These are phyloP conservation scores for Melikaiella ostensackeni DNA, from an alignment of 2,888 invertebrate species.

Conservation along the genomic window DNA sequence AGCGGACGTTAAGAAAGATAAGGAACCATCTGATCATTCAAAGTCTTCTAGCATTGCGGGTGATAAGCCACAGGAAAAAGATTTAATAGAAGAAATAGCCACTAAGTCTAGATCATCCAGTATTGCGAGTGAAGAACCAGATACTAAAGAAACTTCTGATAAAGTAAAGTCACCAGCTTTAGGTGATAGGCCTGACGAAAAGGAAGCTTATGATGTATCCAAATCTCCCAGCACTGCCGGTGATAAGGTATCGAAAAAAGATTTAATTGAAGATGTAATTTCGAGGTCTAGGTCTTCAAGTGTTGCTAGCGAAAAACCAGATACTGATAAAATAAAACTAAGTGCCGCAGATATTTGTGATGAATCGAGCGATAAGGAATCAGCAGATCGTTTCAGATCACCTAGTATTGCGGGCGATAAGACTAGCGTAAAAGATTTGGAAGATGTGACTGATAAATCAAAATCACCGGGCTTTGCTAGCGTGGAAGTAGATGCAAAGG, in stretches of 20 bases:
- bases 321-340: too few relatives aligned
- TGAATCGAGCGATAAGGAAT: too few relatives aligned
- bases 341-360: too few relatives aligned
- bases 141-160: neutral
- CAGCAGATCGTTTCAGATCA: conserved; percentile 40
- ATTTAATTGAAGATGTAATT: neutral
- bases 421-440: neutral
- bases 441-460: conserved; percentile 40
- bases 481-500: conserved; percentile 43
- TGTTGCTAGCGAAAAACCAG: conserved; percentile 40
- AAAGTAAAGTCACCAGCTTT: conserved; percentile 31
- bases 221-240: conserved; percentile 48
- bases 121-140: conserved; percentile 21
- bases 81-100: conserved; percentile 40
- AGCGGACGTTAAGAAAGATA: neutral
- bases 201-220: conserved; percentile 26
- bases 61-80: neutral
- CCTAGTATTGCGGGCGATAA: conserved; percentile 46
- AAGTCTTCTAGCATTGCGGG: conserved; percentile 40
- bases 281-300: conserved; percentile 38
- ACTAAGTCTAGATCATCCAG: conserved; percentile 39
- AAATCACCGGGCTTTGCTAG: conserved; percentile 45
- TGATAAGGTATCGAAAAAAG: conserved; percentile 24
- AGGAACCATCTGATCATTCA: conserved; percentile 15
- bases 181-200: conserved; percentile 43